Evolutionary conservation across 2,113 vertebrate species (phyloP).

Genomic region (Calypte anna): DNA sequence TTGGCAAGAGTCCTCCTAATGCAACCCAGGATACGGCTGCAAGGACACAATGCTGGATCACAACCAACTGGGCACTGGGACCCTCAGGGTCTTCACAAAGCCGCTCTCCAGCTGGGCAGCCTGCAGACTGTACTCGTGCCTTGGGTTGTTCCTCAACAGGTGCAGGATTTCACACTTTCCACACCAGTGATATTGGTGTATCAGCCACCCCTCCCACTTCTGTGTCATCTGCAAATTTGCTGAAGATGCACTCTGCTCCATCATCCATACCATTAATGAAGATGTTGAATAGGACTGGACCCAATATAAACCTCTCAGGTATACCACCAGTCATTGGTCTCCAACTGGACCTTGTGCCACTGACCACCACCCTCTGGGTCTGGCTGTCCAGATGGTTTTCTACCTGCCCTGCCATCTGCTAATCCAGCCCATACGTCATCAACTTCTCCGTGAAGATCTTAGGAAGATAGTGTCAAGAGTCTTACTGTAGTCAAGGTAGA

Average conservation of each 20-base stretch:
- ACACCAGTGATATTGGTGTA: neutral
- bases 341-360: too few relatives aligned
- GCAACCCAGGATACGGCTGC: too few relatives aligned
- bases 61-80: too few relatives aligned
- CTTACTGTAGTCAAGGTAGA: too few relatives aligned
- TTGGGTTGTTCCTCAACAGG: neutral
- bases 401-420: neutral
- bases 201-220: neutral
- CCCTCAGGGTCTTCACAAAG: neutral
- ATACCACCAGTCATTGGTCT: neutral
- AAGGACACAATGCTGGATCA: too few relatives aligned
- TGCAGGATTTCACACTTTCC: too few relatives aligned
- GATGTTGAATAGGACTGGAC: too few relatives aligned
- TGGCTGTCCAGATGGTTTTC: neutral
- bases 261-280: neutral
- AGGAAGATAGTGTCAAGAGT: too few relatives aligned
- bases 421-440: neutral
- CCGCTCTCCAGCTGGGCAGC: neutral
- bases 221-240: neutral
- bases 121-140: neutral
- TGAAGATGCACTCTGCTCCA: neutral
- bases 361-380: too few relatives aligned
- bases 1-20: too few relatives aligned
- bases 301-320: neutral
- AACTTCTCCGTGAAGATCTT: neutral